Evolutionary conservation across 2,888 invertebrate species (phyloP), one percentile per base, ranked within the genome.

Genomic region (Lepidochitona cinerea): DNA sequence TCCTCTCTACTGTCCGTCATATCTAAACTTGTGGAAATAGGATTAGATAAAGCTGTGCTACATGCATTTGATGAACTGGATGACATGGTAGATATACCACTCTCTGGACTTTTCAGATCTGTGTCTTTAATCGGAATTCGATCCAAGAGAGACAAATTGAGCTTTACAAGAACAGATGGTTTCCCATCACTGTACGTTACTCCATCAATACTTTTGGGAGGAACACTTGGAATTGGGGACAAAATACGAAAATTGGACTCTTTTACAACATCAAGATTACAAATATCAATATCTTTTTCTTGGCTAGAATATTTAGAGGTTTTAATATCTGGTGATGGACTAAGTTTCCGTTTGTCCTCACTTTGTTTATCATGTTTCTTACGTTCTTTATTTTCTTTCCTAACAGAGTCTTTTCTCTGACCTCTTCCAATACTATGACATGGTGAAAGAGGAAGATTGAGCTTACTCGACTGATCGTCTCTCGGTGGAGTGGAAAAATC

Each of bases 151-250:
- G 73, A 73, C 26, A 81, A 72, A 37, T 77, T 77, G 67, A 81
- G 72, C 70, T 74, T 72, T 33, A 81, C 81, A 49, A 78, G 70
- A 59, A 81, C 76, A 66, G 81, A 75, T 33, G 78, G 75, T 68
- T 70, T 73, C 37, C 75, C 78, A 70, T 79, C 76, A 26, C 68
- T 6, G 73, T 71, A 76, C 29, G 73, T 68, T 35, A 79, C 59
- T 59, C 59, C 59, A 14, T 23, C 29, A 26, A 59, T 59, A 29
- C 26, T 59, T 29, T 59, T 59, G 14, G 59, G 59, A 29, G 59
- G 32, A 37, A 29, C 18, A 41, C 68, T 52, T 41, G 71, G 54
- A 18, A 67, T 72, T 1, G 76, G 76, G 54, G 76, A 76, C 29
- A 76, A 65, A 14, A 75, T 14, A 33, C 18, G 18, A 7, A 66